A percentile compares a stretch with the other conserved stretches of the same genome.
These are phyloP conservation scores for Ophioninae sp. DNA, from an alignment of 2,888 invertebrate species.

Conservation along the genomic window DNA sequence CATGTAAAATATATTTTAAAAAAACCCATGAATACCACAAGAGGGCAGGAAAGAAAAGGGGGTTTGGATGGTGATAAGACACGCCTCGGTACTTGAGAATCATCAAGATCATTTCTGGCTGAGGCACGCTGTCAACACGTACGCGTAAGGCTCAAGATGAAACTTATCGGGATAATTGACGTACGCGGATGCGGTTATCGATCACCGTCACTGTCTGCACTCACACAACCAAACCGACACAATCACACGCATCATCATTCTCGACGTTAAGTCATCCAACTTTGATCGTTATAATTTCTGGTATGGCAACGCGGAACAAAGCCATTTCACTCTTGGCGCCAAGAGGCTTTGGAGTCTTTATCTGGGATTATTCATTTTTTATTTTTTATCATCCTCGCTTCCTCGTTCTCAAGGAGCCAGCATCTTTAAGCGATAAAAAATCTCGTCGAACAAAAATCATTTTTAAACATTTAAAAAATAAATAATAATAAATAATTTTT, in stretches of 20 bases:
- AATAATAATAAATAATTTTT: not conserved
- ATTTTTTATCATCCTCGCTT: not conserved
- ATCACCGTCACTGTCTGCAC: not conserved
- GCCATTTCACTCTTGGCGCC: not conserved
- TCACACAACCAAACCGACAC: no score
- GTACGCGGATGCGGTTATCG: not conserved
- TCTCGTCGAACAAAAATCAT: not conserved
- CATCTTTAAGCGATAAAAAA: not conserved
- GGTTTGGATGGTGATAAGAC: constrained; percentile 31
- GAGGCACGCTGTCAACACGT: not conserved
- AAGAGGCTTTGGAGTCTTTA: not conserved
- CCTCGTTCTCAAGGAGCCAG: not conserved
- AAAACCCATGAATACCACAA: not conserved
- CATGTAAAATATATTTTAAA: not conserved
- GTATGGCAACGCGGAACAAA: not conserved
- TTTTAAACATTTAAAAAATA: no score
- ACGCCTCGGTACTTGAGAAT: constrained; percentile 41
- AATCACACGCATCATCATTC: not conserved
- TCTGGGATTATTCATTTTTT: not conserved
- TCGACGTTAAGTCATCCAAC: not conserved
- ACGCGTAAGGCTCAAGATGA: not conserved
- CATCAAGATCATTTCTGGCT: constrained; percentile 16
- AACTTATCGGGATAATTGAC: constrained; percentile 9
- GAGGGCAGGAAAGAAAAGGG: not conserved
- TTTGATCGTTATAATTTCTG: not conserved